These are phyloP conservation scores for Oryzias javanicus DNA, from an alignment of 2,113 vertebrate species.

Conservation along the genomic window DNA sequence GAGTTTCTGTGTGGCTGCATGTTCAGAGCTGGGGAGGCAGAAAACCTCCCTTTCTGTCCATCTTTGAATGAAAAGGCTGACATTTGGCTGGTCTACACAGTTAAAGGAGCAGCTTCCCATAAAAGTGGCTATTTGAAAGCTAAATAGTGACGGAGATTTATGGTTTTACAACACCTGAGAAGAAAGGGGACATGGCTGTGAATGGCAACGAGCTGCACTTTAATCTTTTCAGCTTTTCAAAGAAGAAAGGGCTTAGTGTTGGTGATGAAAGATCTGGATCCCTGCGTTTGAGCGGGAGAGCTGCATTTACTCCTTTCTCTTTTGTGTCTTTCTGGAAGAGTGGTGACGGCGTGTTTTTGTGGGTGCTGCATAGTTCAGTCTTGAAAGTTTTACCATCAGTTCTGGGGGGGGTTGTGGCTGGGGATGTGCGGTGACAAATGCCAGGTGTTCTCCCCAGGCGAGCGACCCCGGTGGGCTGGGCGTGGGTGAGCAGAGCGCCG, in stretches of 20 bases:
- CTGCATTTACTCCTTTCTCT: slow-evolving; percentile 41
- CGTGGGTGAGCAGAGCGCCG: slow-evolving; percentile 13
- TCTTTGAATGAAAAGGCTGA: slow-evolving; percentile 31
- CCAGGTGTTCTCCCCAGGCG: slow-evolving; percentile 68
- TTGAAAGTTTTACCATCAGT: slow-evolving; percentile 29
- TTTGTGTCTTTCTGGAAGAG: slow-evolving; percentile 27
- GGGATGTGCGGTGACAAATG: slow-evolving; percentile 69
- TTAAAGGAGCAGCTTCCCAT: slow-evolving; percentile 52
- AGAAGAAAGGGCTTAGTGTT: slow-evolving; percentile 61
- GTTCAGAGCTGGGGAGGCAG: neutral
- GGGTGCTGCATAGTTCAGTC: slow-evolving; percentile 21
- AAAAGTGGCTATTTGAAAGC: slow-evolving; percentile 70
- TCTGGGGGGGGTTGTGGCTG: slow-evolving; percentile 31
- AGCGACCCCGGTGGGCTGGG: slow-evolving; percentile 55
- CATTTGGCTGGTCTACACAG: slow-evolving; percentile 56
- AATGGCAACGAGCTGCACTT: slow-evolving; percentile 74
- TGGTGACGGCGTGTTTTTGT: slow-evolving; percentile 37
- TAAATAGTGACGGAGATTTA: slow-evolving; percentile 73
- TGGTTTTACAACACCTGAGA: slow-evolving; percentile 77
- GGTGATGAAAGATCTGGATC: slow-evolving; percentile 62
- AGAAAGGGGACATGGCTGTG: slow-evolving; percentile 61
- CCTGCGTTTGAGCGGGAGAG: slow-evolving; percentile 11
- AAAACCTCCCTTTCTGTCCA: slow-evolving; percentile 2
- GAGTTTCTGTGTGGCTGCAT: neutral
- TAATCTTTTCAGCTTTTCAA: slow-evolving; percentile 67